Conservation (phyloP, 92 coral and sea anemone species). For the Meandrina meandrites region DNA sequence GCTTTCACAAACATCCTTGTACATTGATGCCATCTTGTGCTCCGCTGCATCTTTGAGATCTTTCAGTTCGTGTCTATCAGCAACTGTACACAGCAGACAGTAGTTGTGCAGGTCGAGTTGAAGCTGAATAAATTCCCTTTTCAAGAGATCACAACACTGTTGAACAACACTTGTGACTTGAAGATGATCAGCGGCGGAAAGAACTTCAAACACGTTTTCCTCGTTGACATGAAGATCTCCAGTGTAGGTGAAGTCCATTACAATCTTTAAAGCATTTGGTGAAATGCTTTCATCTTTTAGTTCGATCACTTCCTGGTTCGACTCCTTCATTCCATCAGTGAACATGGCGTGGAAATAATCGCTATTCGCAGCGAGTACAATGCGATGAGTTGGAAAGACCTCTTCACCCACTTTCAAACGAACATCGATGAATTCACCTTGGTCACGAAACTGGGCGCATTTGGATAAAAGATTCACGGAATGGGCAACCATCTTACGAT, state of each 20-base stretch:
- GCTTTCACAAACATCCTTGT: conserved; percentile 42
- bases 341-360: conserved; percentile 78
- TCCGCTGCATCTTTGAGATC: neutral
- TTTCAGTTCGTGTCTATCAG: neutral
- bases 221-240: conserved; percentile 40
- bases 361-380: conserved; percentile 63
- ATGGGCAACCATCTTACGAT: neutral
- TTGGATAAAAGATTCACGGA: neutral
- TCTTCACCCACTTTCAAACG: conserved; percentile 63
- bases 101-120: neutral
- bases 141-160: no score
- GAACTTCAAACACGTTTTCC: conserved; percentile 44
- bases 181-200: conserved; percentile 45
- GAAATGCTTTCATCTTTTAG: conserved; percentile 35
- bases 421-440: conserved; percentile 65
- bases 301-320: conserved; percentile 49
- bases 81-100: neutral
- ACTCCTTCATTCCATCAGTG: conserved; percentile 28
- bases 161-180: conserved; percentile 6
- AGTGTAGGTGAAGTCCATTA: conserved; percentile 67
- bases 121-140: neutral
- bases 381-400: conserved; percentile 58
- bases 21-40: conserved; percentile 8
- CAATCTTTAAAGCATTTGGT: conserved; percentile 48
- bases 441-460: neutral